phyloP scores from a whole-genome alignment of 1,140 invertebrate genomes.

The Drosophila azteca region DNA sequence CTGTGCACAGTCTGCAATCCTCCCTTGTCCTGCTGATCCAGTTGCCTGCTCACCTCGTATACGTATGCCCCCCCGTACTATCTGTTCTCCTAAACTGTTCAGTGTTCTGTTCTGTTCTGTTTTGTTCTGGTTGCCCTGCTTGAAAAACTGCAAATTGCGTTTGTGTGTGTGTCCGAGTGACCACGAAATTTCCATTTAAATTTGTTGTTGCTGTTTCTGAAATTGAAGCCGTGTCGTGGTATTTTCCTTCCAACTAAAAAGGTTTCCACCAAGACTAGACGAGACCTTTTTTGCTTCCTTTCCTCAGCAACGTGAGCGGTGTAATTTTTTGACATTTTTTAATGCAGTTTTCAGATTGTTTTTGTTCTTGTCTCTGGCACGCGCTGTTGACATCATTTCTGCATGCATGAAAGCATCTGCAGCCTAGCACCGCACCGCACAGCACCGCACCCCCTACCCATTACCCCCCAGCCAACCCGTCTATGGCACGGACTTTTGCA shows the following conservation, averaged over 20 bases:
- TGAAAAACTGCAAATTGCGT: too few species aligned
- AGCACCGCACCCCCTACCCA: too few species aligned
- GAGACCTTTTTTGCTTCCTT: background rate
- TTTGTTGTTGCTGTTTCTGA: slow-evolving; percentile 1
- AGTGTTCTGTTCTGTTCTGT: too few species aligned
- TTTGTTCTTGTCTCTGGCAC: slow-evolving; percentile 22
- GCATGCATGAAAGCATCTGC: slow-evolving; percentile 53
- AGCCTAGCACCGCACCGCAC: background rate
- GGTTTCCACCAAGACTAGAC: background rate
- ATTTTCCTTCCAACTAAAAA: background rate
- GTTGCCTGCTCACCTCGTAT: too few species aligned
- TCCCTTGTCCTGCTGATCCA: too few species aligned
- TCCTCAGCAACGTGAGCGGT: background rate
- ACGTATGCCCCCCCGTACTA: too few species aligned
- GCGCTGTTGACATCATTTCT: slow-evolving; percentile 65
- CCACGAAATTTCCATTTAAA: slow-evolving; percentile 30
- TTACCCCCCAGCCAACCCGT: background rate
- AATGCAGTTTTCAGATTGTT: slow-evolving; percentile 37
- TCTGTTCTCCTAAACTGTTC: too few species aligned
- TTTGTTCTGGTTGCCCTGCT: too few species aligned
- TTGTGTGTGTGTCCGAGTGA: slow-evolving; percentile 12
- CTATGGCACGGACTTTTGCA: slow-evolving; percentile 7
- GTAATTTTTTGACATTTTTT: slow-evolving; percentile 39
- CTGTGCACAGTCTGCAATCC: too few species aligned
- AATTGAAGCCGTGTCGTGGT: background rate